Conservation (phyloP, 1,140 invertebrate genomes). For the Rhopalosiphum maidis region DNA sequence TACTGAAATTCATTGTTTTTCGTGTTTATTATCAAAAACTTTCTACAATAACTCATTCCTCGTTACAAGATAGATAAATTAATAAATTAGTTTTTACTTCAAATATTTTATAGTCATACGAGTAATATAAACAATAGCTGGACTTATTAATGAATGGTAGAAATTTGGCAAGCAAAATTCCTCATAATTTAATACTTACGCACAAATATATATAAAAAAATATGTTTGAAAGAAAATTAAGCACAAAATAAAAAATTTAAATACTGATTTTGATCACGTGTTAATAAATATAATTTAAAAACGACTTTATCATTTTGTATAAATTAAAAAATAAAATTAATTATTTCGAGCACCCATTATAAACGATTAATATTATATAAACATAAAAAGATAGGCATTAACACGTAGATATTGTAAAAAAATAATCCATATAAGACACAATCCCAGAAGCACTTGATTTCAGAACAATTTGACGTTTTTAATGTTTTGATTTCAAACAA, state of each 20-base stretch:
- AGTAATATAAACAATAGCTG: neutral
- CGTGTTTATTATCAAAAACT: neutral
- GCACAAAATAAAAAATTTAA: slow-evolving; percentile 6
- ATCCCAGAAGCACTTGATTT: slow-evolving; percentile 13
- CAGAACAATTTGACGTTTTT: neutral
- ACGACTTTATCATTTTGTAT: slow-evolving; percentile 17
- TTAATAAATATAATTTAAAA: neutral
- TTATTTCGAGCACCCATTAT: neutral
- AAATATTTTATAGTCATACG: neutral
- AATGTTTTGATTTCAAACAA: slow-evolving; percentile 13
- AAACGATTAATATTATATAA: neutral
- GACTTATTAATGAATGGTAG: slow-evolving; percentile 27
- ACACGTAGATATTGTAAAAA: slow-evolving; percentile 1
- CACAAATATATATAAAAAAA: slow-evolving; percentile 35
- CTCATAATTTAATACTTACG: neutral
- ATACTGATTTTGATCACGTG: neutral
- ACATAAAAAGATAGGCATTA: neutral
- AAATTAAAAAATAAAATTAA: neutral
- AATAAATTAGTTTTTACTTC: neutral
- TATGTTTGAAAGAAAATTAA: neutral
- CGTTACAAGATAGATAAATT: neutral
- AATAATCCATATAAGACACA: neutral
- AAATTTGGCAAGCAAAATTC: slow-evolving; percentile 49
- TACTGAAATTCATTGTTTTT: neutral
- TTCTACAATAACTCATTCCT: neutral